Conservation (phyloP, 2,113 vertebrate species). For the Tretioscincus oriximinensis region DNA sequence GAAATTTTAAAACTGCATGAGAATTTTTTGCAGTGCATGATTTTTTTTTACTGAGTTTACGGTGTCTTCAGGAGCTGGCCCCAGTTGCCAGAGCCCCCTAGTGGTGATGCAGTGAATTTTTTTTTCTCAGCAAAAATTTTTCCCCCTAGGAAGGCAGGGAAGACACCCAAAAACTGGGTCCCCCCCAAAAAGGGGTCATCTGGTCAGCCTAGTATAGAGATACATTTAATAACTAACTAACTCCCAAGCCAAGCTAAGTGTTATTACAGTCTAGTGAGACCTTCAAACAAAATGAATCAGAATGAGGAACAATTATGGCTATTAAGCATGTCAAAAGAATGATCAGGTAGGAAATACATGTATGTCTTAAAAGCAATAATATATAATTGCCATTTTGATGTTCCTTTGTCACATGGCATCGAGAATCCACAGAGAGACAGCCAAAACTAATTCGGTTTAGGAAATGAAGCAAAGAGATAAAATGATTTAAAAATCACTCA, state of each 20-base stretch:
- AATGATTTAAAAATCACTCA: neutral
- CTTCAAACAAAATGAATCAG: neutral
- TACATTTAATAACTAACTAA: too few species aligned
- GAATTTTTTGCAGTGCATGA: too few species aligned
- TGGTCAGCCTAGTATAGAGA: too few species aligned
- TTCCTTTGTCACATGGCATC: neutral
- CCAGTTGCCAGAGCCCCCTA: too few species aligned
- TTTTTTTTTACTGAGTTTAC: too few species aligned
- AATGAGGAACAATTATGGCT: neutral
- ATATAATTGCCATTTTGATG: neutral
- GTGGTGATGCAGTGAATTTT: too few species aligned
- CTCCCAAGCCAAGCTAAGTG: neutral
- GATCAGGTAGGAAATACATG: neutral
- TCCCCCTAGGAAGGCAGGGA: too few species aligned
- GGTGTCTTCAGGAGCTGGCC: too few species aligned
- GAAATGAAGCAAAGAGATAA: neutral
- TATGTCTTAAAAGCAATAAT: neutral
- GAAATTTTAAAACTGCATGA: too few species aligned
- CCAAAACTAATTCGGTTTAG: neutral
- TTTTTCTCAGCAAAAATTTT: too few species aligned
- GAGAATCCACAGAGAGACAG: neutral
- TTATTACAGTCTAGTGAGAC: neutral
- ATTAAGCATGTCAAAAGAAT: conserved; percentile 14
- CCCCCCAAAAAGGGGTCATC: too few species aligned
- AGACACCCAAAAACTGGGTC: too few species aligned